Evolutionary conservation across 2,113 vertebrate genomes (phyloP).

Genomic region (Carassius carassius): DNA sequence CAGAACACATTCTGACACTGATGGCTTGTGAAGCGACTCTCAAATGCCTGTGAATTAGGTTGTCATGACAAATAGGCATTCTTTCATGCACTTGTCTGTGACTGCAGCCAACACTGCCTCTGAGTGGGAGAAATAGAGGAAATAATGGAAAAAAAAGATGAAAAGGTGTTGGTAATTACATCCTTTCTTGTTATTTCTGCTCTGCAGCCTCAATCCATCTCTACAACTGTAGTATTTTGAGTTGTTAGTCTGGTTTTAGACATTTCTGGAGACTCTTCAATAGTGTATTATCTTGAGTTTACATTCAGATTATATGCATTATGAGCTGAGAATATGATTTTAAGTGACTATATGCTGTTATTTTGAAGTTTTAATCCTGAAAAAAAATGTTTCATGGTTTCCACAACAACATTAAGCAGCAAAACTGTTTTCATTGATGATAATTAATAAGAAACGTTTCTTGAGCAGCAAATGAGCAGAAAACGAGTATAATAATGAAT

Average conservation of each 20-base stretch:
- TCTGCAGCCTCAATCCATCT: background rate
- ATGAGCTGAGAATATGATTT: background rate
- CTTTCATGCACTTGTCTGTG: slow-evolving; percentile 36
- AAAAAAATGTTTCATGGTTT: no score
- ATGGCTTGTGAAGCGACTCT: slow-evolving; percentile 65
- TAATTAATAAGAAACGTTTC: no score
- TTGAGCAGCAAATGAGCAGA: no score
- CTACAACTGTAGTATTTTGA: background rate
- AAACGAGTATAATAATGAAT: no score
- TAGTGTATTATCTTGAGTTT: background rate
- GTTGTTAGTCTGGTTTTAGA: background rate
- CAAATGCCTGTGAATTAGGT: slow-evolving; percentile 61
- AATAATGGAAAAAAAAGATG: background rate
- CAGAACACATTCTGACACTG: slow-evolving; percentile 57
- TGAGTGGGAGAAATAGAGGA: background rate
- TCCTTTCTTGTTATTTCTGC: background rate
- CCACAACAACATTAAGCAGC: no score
- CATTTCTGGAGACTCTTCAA: background rate
- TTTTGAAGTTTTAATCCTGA: no score
- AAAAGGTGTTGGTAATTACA: background rate
- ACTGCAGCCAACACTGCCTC: slow-evolving; percentile 22
- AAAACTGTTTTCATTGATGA: no score
- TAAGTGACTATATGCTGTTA: no score
- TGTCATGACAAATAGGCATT: slow-evolving; percentile 56
- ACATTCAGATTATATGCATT: background rate